phyloP scores from a whole-genome alignment of 2,113 vertebrate genomes.

The Stigmatopora nigra region DNA sequence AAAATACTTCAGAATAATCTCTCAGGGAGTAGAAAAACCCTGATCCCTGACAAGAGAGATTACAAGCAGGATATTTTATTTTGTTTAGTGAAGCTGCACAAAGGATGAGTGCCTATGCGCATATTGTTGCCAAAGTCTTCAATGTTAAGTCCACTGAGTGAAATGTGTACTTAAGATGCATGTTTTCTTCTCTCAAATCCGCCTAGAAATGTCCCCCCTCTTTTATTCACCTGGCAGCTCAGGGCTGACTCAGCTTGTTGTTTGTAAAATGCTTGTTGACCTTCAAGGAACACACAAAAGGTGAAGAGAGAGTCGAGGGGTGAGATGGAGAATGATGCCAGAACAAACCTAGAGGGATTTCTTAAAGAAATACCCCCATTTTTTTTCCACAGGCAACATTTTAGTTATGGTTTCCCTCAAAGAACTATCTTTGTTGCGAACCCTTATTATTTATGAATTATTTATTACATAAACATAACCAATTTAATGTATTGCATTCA shows the following conservation, averaged over 20 bases:
- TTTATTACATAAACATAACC: no score
- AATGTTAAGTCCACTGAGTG: slow-evolving; percentile 47
- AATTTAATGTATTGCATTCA: no score
- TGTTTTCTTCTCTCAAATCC: slow-evolving; percentile 32
- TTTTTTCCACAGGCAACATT: not conserved
- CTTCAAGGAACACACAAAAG: slow-evolving; percentile 38
- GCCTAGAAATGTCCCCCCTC: not conserved
- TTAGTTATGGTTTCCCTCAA: not conserved
- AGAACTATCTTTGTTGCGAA: not conserved
- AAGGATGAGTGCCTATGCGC: slow-evolving; percentile 45
- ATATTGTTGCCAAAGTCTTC: slow-evolving; percentile 47
- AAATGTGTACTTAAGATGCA: slow-evolving; percentile 46
- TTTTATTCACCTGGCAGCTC: slow-evolving; percentile 43
- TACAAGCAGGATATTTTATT: slow-evolving; percentile 59
- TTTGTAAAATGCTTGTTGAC: slow-evolving; percentile 28
- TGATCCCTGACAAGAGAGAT: slow-evolving; percentile 54
- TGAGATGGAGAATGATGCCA: not conserved
- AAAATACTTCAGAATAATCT: slow-evolving; percentile 60
- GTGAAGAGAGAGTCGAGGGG: slow-evolving; percentile 37
- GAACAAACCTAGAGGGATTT: not conserved
- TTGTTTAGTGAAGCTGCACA: slow-evolving; percentile 47
- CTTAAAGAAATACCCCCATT: no score
- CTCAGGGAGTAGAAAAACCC: slow-evolving; percentile 25
- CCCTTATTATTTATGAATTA: no score
- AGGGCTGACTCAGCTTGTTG: slow-evolving; percentile 35